phyloP scores from a whole-genome alignment of 1,140 invertebrate genomes.

The Charaxes varanes region DNA sequence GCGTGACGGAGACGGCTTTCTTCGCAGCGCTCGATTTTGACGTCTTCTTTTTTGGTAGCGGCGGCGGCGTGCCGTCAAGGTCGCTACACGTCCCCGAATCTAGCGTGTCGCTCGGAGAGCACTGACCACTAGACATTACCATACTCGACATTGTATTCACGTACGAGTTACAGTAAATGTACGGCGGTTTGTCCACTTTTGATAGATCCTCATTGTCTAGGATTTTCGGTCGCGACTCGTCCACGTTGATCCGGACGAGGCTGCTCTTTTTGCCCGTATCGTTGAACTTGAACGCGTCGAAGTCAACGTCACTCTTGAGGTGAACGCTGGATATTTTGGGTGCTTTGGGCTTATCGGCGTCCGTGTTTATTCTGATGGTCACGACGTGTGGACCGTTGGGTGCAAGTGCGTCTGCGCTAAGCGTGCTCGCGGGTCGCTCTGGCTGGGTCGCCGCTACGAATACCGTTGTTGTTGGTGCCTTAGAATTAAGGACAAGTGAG shows the following conservation, averaged over 20 bases:
- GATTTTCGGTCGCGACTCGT: constrained; percentile 53
- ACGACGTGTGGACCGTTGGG: constrained; percentile 76
- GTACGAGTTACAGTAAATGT: constrained; percentile 64
- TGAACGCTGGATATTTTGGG: constrained; percentile 68
- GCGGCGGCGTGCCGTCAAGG: constrained; percentile 82
- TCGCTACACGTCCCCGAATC: constrained; percentile 90
- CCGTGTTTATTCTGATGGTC: constrained; percentile 80
- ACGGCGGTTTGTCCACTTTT: constrained; percentile 58
- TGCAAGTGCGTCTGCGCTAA: constrained; percentile 48
- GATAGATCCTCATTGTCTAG: constrained; percentile 51
- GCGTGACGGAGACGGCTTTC: constrained; percentile 61
- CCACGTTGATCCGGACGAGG: constrained; percentile 51
- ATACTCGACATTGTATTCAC: constrained; percentile 65
- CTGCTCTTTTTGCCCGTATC: constrained; percentile 56
- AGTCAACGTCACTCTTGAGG: constrained; percentile 60
- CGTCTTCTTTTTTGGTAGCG: constrained; percentile 79
- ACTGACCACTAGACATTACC: constrained; percentile 84
- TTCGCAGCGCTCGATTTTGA: constrained; percentile 69
- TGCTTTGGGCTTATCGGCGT: constrained; percentile 67
- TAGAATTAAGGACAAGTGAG: constrained; percentile 72
- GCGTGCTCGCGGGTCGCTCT: constrained; percentile 61
- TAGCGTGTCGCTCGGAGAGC: constrained; percentile 83
- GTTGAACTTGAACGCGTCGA: constrained; percentile 52
- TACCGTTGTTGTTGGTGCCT: constrained; percentile 76
- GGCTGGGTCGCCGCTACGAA: constrained; percentile 74